Evolutionary conservation across 2,888 invertebrate species (phyloP).

Genomic region (Rhingia campestris): DNA sequence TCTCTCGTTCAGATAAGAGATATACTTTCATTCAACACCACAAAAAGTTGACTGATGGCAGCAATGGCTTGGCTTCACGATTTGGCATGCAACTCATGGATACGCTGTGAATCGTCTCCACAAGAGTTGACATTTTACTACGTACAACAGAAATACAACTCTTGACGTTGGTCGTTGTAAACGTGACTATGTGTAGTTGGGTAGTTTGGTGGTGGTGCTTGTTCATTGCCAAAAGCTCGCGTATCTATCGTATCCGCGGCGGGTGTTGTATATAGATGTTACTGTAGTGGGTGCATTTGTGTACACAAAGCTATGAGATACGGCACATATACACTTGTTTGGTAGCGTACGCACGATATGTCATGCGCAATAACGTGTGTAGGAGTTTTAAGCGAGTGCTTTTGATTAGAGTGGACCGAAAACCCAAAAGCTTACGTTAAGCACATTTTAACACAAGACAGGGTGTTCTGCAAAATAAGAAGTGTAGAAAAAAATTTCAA

Average conservation of each 20-base stretch:
- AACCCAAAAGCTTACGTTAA: constrained; percentile 32
- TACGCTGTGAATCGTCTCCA: constrained; percentile 66
- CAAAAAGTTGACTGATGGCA: constrained; percentile 67
- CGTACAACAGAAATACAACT: constrained; percentile 74
- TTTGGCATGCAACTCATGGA: constrained; percentile 72
- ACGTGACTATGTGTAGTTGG: constrained; percentile 67
- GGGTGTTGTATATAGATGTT: constrained; percentile 38
- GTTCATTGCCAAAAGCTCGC: constrained; percentile 59
- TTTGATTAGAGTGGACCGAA: constrained; percentile 25
- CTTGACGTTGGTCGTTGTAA: constrained; percentile 70
- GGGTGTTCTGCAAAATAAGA: constrained; percentile 17
- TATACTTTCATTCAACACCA: constrained; percentile 69
- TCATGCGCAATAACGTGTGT: constrained; percentile 62
- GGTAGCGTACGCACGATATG: constrained; percentile 58
- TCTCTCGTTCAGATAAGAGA: constrained; percentile 64
- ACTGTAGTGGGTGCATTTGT: constrained; percentile 52
- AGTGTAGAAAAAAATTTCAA: too few species aligned
- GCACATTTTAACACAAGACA: constrained; percentile 38
- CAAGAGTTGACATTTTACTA: constrained; percentile 73
- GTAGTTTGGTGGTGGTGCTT: constrained; percentile 65
- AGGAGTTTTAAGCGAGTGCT: constrained; percentile 56
- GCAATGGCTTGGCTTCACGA: constrained; percentile 66
- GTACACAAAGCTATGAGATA: background rate
- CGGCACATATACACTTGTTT: constrained; percentile 41
- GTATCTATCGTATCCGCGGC: constrained; percentile 56